Base-by-base conservation (phyloP, 2,113 vertebrate genomes). In the Nematolebias whitei region DNA sequence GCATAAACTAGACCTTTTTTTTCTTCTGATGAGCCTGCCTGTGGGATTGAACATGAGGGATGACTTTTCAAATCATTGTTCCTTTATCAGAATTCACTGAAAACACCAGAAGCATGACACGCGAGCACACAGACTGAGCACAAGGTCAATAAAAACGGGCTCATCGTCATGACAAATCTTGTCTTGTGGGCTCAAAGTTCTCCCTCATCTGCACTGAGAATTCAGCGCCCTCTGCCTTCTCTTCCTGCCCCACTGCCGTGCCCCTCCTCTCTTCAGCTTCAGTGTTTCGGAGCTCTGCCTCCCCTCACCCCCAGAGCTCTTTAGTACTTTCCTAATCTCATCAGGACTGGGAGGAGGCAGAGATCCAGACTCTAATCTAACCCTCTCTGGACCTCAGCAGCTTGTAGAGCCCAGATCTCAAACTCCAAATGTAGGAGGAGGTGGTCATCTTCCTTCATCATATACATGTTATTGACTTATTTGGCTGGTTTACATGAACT, bases 241-340 rank as follows among this genome's bases (percentile, higher is more conserved):
- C 43, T 47, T 12, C 19, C 54, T 12, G 18, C 67, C 57, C 67
- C 58, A 50, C 35, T 71, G 44, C 61, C 32, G 64, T 35, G 55
- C 78, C 67, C 72, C 74, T 79, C 65, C 65, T 68, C 67, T 70
- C 56, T 71, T 68, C 66, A 68, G 66, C 54, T 70, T 66, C 60
- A 15, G 71, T 47, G 65, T 45, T 71, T 61, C 74, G 79, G 67
- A 74, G 63, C 69, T 74, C 76, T 56, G 76, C 76, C 78, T 57
- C 14, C 40, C 56, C 38, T 6, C 32, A 10, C 32, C 56, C 53
- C 2, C 49, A 71, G 73, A 86, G 79, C 75, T 79, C 78, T 82
- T 89, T 74, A 85, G 68, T 78, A 56, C 65, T 69, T 51, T 66
- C 57, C 78, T 89, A 91, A 91, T 88, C 88, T 87, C 77, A 84